Conservation (phyloP, 2,113 vertebrate species). For the Camelus dromedarius region DNA sequence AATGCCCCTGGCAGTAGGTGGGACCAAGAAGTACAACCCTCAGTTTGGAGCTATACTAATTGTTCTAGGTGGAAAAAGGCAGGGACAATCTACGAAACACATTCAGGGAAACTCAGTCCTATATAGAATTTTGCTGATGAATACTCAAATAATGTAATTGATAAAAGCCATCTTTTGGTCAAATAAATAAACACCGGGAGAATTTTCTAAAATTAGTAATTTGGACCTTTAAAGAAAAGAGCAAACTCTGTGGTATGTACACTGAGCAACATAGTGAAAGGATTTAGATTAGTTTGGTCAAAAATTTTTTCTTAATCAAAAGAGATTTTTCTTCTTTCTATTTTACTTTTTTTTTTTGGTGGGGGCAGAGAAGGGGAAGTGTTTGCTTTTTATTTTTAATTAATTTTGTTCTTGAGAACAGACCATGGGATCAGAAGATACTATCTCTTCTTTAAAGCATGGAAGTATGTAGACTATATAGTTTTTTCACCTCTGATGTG, state of each 20-base stretch:
- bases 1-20: background rate
- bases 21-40: background rate
- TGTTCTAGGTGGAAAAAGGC: background rate
- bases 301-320: background rate
- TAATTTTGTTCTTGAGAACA: background rate
- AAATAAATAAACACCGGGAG: background rate
- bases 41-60: background rate
- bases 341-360: background rate
- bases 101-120: background rate
- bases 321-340: background rate
- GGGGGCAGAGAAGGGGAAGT: fast-evolving
- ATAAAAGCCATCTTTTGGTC: background rate
- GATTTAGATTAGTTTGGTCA: background rate
- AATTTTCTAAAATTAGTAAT: background rate
- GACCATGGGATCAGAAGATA: background rate
- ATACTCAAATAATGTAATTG: background rate
- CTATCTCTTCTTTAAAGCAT: background rate
- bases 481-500: background rate
- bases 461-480: background rate
- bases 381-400: background rate
- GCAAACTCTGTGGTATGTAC: background rate
- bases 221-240: background rate
- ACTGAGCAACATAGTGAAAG: background rate
- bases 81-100: background rate
- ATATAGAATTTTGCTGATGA: background rate